These are phyloP conservation scores for Phoxinus dragarum DNA, from an alignment of 2,797 vertebrate genomes.

Conservation along the genomic window DNA sequence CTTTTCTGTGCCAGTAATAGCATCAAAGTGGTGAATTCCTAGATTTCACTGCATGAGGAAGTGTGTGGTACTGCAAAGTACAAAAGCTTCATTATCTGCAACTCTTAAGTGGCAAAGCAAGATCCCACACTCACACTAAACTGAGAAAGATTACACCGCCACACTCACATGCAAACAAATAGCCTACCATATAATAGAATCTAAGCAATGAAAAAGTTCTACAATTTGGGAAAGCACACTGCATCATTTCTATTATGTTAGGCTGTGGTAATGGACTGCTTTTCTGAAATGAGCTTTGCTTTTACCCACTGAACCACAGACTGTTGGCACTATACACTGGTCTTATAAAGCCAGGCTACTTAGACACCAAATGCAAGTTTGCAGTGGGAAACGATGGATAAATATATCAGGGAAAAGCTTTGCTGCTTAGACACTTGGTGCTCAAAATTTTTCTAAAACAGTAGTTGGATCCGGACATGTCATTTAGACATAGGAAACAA, in stretches of 20 bases:
- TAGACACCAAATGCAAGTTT: slow-evolving; percentile 1
- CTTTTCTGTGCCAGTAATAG: slow-evolving; percentile 70
- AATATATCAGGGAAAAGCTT: slow-evolving; percentile 17
- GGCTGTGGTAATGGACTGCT: slow-evolving; percentile 1
- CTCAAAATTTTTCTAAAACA: not conserved
- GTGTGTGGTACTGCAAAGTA: slow-evolving; percentile 60
- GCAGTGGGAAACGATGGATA: slow-evolving; percentile 21
- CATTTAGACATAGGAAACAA: not conserved
- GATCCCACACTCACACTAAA: slow-evolving; percentile 22
- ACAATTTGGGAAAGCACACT: slow-evolving; percentile 11
- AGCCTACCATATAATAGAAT: slow-evolving; percentile 11
- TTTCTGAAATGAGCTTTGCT: not conserved
- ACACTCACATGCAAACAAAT: slow-evolving; percentile 1
- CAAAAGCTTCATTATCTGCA: slow-evolving; percentile 21
- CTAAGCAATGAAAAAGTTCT: not conserved
- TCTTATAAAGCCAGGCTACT: slow-evolving; percentile 4
- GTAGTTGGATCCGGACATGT: not conserved
- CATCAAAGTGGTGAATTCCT: slow-evolving; percentile 65
- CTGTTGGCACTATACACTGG: slow-evolving; percentile 9
- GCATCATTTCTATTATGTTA: slow-evolving; percentile 16
- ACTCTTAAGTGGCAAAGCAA: slow-evolving; percentile 11
- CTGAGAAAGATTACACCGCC: slow-evolving; percentile 11
- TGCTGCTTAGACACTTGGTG: not conserved
- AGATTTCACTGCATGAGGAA: slow-evolving; percentile 67
- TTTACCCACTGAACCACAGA: slow-evolving; percentile 4